Conservation (phyloP, 2,797 vertebrate genomes). For the Aphelocoma californica region DNA sequence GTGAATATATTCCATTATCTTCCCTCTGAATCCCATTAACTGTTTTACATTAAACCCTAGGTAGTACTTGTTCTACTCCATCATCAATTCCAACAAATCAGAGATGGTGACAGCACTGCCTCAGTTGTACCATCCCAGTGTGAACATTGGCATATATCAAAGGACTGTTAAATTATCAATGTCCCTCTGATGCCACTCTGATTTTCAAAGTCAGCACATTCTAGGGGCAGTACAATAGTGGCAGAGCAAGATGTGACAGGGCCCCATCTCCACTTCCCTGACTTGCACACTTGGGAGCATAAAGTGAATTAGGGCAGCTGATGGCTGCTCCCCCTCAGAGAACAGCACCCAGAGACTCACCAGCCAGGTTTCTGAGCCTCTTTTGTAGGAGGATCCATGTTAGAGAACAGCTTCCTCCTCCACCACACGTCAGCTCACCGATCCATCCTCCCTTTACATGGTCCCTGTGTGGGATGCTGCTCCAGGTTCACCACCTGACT, state of each 20-base stretch:
- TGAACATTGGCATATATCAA: not conserved
- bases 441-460: fast-evolving
- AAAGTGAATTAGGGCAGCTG: not conserved
- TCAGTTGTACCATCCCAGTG: not conserved
- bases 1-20: not conserved
- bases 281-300: not conserved
- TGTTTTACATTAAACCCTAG: not conserved
- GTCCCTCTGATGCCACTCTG: not conserved
- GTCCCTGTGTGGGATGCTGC: not conserved
- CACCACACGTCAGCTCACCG: fast-evolving
- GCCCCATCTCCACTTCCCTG: not conserved
- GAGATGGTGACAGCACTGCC: not conserved
- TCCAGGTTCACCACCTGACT: not conserved
- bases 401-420: not conserved
- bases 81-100: not conserved
- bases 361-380: not conserved
- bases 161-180: not conserved
- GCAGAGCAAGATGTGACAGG: not conserved
- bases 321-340: not conserved
- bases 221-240: not conserved
- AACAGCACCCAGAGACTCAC: not conserved
- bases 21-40: not conserved
- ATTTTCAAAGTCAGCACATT: not conserved
- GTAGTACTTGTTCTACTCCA: not conserved
- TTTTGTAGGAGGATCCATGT: not conserved